phyloP scores from a whole-genome alignment of 92 coral and sea anemone genomes.

The Pocillopora meandrina region DNA sequence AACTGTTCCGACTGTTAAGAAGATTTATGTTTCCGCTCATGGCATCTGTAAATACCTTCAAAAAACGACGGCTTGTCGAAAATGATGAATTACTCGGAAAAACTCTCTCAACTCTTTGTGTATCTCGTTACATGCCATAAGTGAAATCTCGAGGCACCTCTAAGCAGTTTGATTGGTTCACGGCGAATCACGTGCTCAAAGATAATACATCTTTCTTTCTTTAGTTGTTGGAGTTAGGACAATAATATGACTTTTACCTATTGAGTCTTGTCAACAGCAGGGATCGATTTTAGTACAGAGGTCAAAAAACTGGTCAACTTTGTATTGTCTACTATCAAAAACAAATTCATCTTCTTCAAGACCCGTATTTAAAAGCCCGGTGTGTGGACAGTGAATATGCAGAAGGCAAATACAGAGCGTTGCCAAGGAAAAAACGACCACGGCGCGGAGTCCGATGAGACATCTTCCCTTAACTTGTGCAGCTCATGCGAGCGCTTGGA shows the following conservation, averaged over 20 bases:
- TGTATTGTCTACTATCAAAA: constrained; percentile 46
- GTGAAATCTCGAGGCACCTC: constrained; percentile 35
- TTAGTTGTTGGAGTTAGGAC: constrained; percentile 38
- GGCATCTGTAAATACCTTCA: constrained; percentile 24
- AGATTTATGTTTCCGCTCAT: constrained; percentile 50
- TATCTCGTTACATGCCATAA: constrained; percentile 43
- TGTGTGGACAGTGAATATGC: constrained; percentile 26
- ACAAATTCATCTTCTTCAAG: constrained; percentile 46
- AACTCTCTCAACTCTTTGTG: constrained; percentile 14
- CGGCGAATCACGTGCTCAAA: constrained; percentile 68
- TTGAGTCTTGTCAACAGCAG: constrained; percentile 58
- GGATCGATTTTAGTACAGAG: constrained; percentile 45
- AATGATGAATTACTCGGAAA: constrained; percentile 55
- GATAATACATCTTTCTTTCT: constrained; percentile 84
- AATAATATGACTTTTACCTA: constrained; percentile 32
- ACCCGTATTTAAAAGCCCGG: constrained; percentile 10
- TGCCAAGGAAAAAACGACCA: constrained; percentile 36
- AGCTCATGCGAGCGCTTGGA: constrained; percentile 1
- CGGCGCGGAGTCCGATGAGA: constrained; percentile 7
- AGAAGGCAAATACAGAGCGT: constrained; percentile 6
- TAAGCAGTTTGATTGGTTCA: constrained; percentile 66
- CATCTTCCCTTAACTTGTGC: not conserved
- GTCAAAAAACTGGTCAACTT: constrained; percentile 73
- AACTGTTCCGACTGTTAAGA: constrained; percentile 34
- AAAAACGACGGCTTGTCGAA: constrained; percentile 32